Evolutionary conservation across 2,888 invertebrate species (phyloP), one percentile per base, ranked within the genome.

Genomic region (Helicoverpa assulta): DNA sequence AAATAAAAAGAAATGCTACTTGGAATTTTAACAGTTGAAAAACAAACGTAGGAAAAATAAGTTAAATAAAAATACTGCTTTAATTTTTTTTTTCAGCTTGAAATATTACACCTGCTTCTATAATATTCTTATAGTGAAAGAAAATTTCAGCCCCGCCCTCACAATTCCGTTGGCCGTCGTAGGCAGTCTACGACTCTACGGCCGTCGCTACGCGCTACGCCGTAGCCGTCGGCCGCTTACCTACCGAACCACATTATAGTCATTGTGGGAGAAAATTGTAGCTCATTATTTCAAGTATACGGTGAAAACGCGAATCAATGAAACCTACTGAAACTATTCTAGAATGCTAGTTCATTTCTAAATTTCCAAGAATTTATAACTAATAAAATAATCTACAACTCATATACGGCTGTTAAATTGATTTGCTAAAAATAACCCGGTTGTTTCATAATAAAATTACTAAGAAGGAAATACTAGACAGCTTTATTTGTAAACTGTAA

Each of bases 191-290:
- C 72, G 63, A 8, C 10, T 67, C 76, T 67, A 77, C 70, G 62
- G 63, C 73, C 69, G 73, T 62, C 76, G 81, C 74, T 65, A 77
- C 72, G 76, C 6, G 59, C 73, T 73, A 78, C 80, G 78, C 19
- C 82, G 82, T 60, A 81, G 84, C 82, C 78, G 84, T 10, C 84
- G 82, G 82, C 73, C 54, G 64, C 56, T 72, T 62, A 57, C 53
- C 21, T 50, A 68, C 54, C 21, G 0, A 26, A 7, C 33, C n/a
- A 12, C 10, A 74, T 67, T 73, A 73, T 50, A 53, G 73, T 71
- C 66, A 75, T 69, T 69, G 7, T 26, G 5, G 50, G 37, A 58
- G n/a, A 10, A 65, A 66, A 60, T 67, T 65, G 50, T 58, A 55
- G 26, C 52, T 51, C 21, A 60, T 67, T 71, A 67, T 54, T 63